Evolutionary conservation across 2,888 invertebrate genomes (phyloP), one percentile per base, ranked within the genome.

Genomic region (Ochropleura leucogaster): DNA sequence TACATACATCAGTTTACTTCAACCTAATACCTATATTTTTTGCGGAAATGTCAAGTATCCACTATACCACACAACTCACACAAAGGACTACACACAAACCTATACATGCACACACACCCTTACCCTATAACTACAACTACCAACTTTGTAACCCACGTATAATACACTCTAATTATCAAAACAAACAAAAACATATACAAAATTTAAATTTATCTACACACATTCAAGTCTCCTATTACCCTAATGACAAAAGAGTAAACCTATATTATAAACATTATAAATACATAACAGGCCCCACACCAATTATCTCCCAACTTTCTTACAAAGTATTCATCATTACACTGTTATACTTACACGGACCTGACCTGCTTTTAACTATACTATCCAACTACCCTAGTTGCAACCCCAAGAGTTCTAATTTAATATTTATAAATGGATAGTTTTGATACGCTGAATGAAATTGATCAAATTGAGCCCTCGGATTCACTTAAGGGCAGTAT

Each of bases 321-420:
- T 40, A 9, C 18, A 57, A 16, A 44, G 30, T 30, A 59, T 18
- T 60, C 18, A 60, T n/a, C 30, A 9, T 20, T 49, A 18, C 16
- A 18, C 40, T 18, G 5, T 60, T 68, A 47, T 30, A 49, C 59
- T 60, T 60, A 18, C 59, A 40, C 6, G 18, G 18, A 57, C 59
- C 46, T 60, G 16, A 68, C 46, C 69, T 44, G n/a, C 20, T 51
- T 18, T 46, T 44, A 47, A 40, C 20, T 18, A 53, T 64, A 18
- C 20, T 14, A 51, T 42, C 49, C 14, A 46, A 62, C 51, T 62
- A 53, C 69, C 51, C 62, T 63, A 46, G 53, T 51, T 62, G 69
- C 69, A 69, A 69, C 62, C 69, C 62, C 20, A 42, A 69, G 60
- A 62, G 62, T 63, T 46, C 44, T 70, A 70, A 70, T 42, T 53